Conservation (phyloP, 2,113 vertebrate species). For the Pica pica region DNA sequence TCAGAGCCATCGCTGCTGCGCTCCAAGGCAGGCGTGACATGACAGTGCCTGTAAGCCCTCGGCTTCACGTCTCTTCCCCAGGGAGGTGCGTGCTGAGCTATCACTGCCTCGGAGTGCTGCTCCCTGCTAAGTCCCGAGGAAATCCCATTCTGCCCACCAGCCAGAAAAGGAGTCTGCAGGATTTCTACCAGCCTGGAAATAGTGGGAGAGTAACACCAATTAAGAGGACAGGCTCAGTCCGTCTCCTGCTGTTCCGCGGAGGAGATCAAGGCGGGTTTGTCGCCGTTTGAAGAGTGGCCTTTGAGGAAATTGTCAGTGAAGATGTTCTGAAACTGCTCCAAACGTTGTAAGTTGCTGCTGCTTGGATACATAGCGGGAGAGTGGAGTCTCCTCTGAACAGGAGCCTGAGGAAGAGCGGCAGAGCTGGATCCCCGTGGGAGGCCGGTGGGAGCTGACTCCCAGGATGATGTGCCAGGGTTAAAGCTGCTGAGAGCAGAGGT, state of each 20-base stretch:
- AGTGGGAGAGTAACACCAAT: slow-evolving; percentile 28
- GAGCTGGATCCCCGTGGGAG: background rate
- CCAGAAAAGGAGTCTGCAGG: slow-evolving; percentile 22
- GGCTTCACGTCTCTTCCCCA: background rate
- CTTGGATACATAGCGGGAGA: background rate
- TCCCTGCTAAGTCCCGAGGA: slow-evolving; percentile 36
- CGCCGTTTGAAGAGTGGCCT: slow-evolving; percentile 58
- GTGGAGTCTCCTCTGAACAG: slow-evolving; percentile 9
- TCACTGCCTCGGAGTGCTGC: background rate
- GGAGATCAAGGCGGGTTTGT: slow-evolving; percentile 51
- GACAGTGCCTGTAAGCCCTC: background rate
- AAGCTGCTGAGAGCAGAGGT: background rate
- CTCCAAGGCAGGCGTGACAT: background rate
- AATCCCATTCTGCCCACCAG: slow-evolving; percentile 39
- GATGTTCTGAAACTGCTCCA: slow-evolving; percentile 41
- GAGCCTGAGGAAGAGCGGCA: background rate
- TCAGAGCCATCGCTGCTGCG: background rate
- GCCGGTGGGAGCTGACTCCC: rapidly evolving
- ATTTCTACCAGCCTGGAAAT: slow-evolving; percentile 11
- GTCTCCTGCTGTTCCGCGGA: background rate
- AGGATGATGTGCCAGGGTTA: background rate
- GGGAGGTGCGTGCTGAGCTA: background rate
- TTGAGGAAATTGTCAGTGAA: slow-evolving; percentile 56
- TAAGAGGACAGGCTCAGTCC: background rate
- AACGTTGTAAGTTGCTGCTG: slow-evolving; percentile 10